Base-by-base conservation (phyloP, 2,888 invertebrate species). In the Chironomus tentans region DNA sequence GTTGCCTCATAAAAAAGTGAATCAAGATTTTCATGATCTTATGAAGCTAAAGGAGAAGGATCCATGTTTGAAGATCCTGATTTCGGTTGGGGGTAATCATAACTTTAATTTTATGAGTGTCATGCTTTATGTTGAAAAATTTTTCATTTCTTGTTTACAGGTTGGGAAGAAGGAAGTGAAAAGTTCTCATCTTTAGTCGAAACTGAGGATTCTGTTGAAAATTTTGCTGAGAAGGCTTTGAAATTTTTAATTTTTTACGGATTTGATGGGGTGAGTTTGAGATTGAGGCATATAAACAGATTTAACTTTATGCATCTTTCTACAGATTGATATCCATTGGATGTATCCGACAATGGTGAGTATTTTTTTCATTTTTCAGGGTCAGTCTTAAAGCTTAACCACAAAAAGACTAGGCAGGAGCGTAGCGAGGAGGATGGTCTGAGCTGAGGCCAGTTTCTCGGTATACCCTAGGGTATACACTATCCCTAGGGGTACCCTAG, bases 131-230 rank as follows among this genome's bases (percentile, higher is more conserved):
- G n/a, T n/a, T n/a, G n/a, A n/a, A n/a, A n/a, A n/a, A n/a, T n/a
- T n/a, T n/a, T n/a, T n/a, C n/a, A n/a, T n/a, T 22, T 72, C 56
- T 72, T 21, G 10, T n/a, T n/a, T n/a, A 50, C 24, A 73, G 86
- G 86, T 15, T 86, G 86, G 86, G 82, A 82, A 76, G 86, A 86
- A 79, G 85, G 85, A 47, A 84, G 85, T 0, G 80, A 79, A 21
- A 85, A 82, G 78, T 86, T 82, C 79, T 85, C 85, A 0, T 78
- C 81, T 38, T 84, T 85, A 78, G 85, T 84, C 0, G 80, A 81
- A 6, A 81, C 80, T 2, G 78, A 80, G 18, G 79, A 79, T 50
- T 80, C 79, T 3, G 80, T 86, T 68, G 79, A 80, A 68, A 81
- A 79, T 22, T 87, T 87, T 79, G 83, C 84, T 4, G 80, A 84